These are phyloP conservation scores for Odontomachus brunneus DNA, from an alignment of 1,140 invertebrate genomes.

Conservation along the genomic window DNA sequence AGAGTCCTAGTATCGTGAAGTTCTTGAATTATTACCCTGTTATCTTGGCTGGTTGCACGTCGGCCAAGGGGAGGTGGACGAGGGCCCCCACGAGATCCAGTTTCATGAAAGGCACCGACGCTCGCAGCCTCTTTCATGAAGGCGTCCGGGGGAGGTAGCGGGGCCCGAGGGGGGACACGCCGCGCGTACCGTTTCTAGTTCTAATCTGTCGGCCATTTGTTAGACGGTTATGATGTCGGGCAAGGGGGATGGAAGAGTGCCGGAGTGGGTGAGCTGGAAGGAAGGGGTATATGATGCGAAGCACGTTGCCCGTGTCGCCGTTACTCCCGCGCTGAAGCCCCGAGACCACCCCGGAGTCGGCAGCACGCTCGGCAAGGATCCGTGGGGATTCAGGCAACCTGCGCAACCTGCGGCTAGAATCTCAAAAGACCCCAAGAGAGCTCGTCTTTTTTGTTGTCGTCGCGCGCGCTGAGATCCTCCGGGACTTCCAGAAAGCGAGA, in stretches of 20 bases:
- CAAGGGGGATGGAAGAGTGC: slow-evolving; percentile 58
- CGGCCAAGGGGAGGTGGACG: slow-evolving; percentile 54
- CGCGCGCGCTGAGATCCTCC: slow-evolving; percentile 8
- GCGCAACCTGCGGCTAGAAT: slow-evolving; percentile 59
- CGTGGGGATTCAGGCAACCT: slow-evolving; percentile 64
- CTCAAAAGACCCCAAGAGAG: slow-evolving; percentile 39
- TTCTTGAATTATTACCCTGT: slow-evolving; percentile 83
- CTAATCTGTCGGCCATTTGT: slow-evolving; percentile 84
- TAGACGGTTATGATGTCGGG: slow-evolving; percentile 79
- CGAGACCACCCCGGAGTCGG: slow-evolving; percentile 80
- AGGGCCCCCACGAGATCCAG: slow-evolving; percentile 78
- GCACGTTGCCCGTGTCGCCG: slow-evolving; percentile 77
- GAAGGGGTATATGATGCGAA: slow-evolving; percentile 76
- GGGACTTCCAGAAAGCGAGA: slow-evolving; percentile 32
- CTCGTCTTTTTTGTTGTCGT: slow-evolving; percentile 35
- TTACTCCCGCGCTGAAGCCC: slow-evolving; percentile 72
- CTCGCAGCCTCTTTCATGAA: slow-evolving; percentile 58
- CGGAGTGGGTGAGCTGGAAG: slow-evolving; percentile 53
- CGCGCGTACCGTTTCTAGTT: slow-evolving; percentile 79
- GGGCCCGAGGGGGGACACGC: slow-evolving; percentile 42
- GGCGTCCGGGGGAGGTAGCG: slow-evolving; percentile 10
- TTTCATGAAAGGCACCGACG: slow-evolving; percentile 83
- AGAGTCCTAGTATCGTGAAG: slow-evolving; percentile 79
- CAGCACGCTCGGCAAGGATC: slow-evolving; percentile 61
- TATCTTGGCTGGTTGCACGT: slow-evolving; percentile 78